phyloP scores from a whole-genome alignment of 1,140 invertebrate genomes.

The Hylaeus volcanicus region DNA sequence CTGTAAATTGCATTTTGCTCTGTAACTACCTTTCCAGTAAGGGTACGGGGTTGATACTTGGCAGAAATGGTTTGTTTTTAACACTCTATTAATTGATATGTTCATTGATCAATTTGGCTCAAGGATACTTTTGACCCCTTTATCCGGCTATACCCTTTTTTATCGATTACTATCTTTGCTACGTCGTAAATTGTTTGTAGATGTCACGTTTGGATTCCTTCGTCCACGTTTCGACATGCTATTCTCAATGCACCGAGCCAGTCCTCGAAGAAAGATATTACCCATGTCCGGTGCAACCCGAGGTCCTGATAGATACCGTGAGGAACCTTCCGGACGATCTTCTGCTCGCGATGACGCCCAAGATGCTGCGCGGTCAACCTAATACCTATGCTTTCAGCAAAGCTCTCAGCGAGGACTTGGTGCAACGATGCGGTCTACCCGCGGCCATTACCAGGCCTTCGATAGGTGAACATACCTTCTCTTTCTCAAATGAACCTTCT shows the following conservation, averaged over 20 bases:
- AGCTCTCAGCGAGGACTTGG: slow-evolving; percentile 86
- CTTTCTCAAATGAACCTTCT: not conserved
- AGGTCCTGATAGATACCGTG: slow-evolving; percentile 87
- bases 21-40: too few relatives aligned
- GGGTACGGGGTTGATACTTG: too few relatives aligned
- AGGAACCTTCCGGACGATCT: slow-evolving; percentile 89
- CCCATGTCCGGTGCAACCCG: slow-evolving; percentile 86
- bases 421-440: slow-evolving; percentile 84
- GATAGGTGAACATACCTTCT: slow-evolving; percentile 82
- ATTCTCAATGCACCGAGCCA: slow-evolving; percentile 87
- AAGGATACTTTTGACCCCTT: too few relatives aligned
- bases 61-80: too few relatives aligned
- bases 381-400: slow-evolving; percentile 92
- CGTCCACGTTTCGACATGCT: slow-evolving; percentile 91
- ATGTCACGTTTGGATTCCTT: slow-evolving; percentile 77
- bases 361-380: slow-evolving; percentile 87
- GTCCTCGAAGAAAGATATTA: slow-evolving; percentile 87
- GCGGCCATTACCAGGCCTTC: slow-evolving; percentile 87
- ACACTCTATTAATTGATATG: too few relatives aligned
- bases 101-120: too few relatives aligned
- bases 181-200: slow-evolving; percentile 52
- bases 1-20: too few relatives aligned
- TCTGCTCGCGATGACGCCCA: slow-evolving; percentile 87
- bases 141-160: too few relatives aligned
- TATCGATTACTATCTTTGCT: not conserved